Evolutionary conservation across 2,797 vertebrate genomes (phyloP).

Genomic region (Lophotriccus pileatus): DNA sequence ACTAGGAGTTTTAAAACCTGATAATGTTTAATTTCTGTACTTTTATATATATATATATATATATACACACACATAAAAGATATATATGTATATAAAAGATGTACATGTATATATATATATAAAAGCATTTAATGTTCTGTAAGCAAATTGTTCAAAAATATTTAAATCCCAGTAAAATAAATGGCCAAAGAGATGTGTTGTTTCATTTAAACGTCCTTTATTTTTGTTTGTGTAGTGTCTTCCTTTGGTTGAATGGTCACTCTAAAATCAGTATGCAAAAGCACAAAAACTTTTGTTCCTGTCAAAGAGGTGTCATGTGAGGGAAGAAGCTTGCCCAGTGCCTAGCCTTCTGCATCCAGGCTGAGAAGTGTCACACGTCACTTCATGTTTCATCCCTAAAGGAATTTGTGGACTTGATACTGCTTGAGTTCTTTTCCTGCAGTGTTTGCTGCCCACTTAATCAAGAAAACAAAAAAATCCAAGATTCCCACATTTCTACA

Average conservation of each 20-base stretch:
- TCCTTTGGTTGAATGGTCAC: not conserved
- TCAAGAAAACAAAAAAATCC: not conserved
- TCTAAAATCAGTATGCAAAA: not conserved
- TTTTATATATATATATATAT: not conserved
- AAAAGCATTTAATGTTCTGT: not conserved
- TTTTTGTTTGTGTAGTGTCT: not conserved
- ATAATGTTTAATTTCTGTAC: not conserved
- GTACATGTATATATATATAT: not conserved
- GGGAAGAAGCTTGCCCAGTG: not conserved
- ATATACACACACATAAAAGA: too few species aligned
- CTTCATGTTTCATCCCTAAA: slow-evolving; percentile 16
- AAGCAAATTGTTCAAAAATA: not conserved
- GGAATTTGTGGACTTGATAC: not conserved
- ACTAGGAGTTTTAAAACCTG: not conserved
- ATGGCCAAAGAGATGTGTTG: not conserved
- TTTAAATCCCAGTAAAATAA: not conserved
- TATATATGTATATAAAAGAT: not conserved
- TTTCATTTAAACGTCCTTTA: not conserved
- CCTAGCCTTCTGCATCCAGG: not conserved
- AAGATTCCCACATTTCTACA: not conserved
- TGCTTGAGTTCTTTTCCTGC: not conserved
- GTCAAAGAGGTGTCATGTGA: not conserved
- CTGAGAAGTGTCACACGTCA: not conserved
- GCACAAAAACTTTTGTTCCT: not conserved
- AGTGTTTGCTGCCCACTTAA: not conserved